Conservation (phyloP, 1,140 invertebrate genomes). For the Coptotermes formosanus region DNA sequence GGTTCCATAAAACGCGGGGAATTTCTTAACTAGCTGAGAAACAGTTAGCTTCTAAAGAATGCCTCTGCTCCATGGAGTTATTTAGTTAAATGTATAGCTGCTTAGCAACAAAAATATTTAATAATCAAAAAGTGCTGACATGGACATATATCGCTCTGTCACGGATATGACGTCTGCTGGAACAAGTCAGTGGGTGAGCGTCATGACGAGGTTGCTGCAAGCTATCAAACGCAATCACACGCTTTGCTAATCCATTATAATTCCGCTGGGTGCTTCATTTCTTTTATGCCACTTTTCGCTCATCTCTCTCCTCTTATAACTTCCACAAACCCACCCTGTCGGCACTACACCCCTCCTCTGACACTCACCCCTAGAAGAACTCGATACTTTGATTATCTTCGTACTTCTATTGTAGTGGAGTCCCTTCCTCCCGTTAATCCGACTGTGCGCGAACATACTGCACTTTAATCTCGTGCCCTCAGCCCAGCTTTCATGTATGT, state of each 20-base stretch:
- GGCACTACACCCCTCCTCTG: background rate
- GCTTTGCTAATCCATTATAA: constrained; percentile 5
- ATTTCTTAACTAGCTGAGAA: too few species aligned
- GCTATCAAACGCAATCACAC: constrained; percentile 1
- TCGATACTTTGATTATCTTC: background rate
- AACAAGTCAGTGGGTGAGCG: background rate
- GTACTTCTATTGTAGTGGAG: background rate
- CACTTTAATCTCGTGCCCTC: background rate
- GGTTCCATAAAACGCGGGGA: too few species aligned
- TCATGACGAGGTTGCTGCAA: background rate
- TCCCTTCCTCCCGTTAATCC: too few species aligned
- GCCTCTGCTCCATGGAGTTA: too few species aligned
- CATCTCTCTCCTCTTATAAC: background rate
- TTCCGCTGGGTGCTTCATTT: background rate
- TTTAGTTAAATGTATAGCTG: too few species aligned
- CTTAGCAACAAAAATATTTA: too few species aligned
- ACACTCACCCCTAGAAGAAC: background rate
- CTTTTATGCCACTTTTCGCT: background rate
- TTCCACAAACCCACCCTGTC: background rate
- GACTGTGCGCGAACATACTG: too few species aligned
- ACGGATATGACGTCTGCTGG: background rate
- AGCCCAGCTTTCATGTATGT: too few species aligned
- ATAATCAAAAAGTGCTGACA: too few species aligned
- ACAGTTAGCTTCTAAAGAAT: too few species aligned
- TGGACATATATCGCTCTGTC: background rate